Evolutionary conservation across 1,140 invertebrate genomes (phyloP).

Genomic region (Drosophila bipectinata): DNA sequence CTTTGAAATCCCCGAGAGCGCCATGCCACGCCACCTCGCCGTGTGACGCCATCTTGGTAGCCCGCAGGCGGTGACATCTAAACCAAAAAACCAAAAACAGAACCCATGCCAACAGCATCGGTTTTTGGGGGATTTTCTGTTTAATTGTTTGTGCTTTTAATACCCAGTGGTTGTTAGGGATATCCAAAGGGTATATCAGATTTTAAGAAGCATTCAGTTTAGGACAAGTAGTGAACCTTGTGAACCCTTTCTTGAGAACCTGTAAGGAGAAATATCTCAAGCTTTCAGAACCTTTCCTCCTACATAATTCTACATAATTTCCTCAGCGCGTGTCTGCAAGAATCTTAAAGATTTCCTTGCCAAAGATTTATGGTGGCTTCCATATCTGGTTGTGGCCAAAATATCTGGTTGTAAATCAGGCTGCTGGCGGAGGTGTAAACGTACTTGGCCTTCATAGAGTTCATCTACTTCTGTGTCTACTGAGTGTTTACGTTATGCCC

Average conservation of each 20-base stretch:
- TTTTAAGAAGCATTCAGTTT: background rate
- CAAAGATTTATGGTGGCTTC: conserved; percentile 40
- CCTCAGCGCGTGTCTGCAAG: background rate
- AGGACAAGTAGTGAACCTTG: no score
- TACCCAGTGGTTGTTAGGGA: background rate
- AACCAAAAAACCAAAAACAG: conserved; percentile 10
- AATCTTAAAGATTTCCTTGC: conserved; percentile 3
- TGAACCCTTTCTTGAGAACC: no score
- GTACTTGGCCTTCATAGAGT: conserved; percentile 49
- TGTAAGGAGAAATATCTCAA: no score
- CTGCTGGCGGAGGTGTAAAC: background rate
- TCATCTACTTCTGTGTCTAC: conserved; percentile 26
- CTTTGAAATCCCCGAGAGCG: conserved; percentile 15
- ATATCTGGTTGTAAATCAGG: conserved; percentile 8
- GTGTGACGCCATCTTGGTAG: conserved; percentile 60
- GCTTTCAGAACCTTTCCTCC: background rate
- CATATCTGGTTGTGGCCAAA: conserved; percentile 7
- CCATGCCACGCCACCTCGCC: conserved; percentile 6
- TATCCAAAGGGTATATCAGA: background rate
- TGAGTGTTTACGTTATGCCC: background rate
- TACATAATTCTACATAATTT: background rate
- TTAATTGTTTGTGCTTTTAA: conserved; percentile 52
- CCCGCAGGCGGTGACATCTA: conserved; percentile 27
- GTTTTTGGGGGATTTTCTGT: conserved; percentile 28
- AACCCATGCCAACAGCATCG: conserved; percentile 30